A percentile compares a stretch with the other conserved stretches of the same genome.
Conservation (phyloP, 2,888 invertebrate species). For the Caenorhabditis uteleia region DNA sequence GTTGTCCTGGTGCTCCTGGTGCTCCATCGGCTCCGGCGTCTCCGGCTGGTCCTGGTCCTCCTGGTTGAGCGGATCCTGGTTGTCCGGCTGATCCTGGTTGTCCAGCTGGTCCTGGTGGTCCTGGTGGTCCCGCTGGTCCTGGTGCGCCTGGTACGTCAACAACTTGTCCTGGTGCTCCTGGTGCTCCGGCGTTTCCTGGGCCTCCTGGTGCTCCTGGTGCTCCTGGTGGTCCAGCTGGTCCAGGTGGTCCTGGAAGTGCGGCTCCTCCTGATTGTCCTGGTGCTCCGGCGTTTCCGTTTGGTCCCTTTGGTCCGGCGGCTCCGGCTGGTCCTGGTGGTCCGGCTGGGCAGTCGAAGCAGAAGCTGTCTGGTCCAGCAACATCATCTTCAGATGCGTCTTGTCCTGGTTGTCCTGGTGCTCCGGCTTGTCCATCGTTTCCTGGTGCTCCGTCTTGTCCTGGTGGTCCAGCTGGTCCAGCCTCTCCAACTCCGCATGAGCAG, state of each 20-base stretch:
- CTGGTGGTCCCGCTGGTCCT: conserved; percentile 56
- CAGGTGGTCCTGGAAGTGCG: conserved; percentile 45
- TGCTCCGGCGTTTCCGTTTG: conserved; percentile 44
- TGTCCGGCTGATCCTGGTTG: conserved; percentile 52
- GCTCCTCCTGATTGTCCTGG: conserved; percentile 49
- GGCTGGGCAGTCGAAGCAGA: conserved; percentile 57
- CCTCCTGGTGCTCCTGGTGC: conserved; percentile 49
- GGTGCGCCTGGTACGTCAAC: conserved; percentile 49
- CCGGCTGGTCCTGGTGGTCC: conserved; percentile 48
- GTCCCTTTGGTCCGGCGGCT: conserved; percentile 50
- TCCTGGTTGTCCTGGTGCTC: conserved; percentile 50
- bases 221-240: conserved; percentile 50
- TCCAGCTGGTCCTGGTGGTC: conserved; percentile 55
- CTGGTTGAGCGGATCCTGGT: conserved; percentile 53
- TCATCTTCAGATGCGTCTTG: conserved; percentile 44
- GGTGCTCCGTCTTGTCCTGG: conserved; percentile 53
- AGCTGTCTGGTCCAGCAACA: conserved; percentile 36
- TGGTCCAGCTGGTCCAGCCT: conserved; percentile 47
- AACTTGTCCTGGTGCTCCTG: conserved; percentile 49
- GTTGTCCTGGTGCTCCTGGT: conserved; percentile 56
- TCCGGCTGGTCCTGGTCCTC: conserved; percentile 53
- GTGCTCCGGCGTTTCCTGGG: conserved; percentile 50
- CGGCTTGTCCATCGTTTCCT: conserved; percentile 56
- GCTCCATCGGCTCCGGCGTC: conserved; percentile 52
- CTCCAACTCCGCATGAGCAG: conserved; percentile 53